Conservation (phyloP, 1,140 invertebrate genomes). For the Riptortus pedestris region DNA sequence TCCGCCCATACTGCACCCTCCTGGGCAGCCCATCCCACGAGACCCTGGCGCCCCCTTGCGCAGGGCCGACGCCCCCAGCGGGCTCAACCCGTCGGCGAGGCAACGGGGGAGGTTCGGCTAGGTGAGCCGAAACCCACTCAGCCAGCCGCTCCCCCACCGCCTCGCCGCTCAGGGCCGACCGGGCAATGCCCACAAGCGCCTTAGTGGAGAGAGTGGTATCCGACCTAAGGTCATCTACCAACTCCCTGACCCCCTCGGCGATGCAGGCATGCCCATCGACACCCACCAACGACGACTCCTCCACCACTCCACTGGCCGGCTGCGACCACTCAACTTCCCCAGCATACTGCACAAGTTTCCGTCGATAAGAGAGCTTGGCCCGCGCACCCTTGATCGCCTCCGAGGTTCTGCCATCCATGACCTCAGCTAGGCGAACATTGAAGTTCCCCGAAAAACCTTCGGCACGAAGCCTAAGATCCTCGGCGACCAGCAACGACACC, state of each 20-base stretch:
- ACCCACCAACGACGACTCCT: too few species aligned
- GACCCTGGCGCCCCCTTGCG: neutral
- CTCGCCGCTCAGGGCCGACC: too few species aligned
- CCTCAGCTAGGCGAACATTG: neutral
- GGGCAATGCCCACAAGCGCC: too few species aligned
- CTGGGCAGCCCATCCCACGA: neutral
- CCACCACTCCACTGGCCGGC: too few species aligned
- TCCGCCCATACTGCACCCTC: neutral
- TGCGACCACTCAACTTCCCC: too few species aligned
- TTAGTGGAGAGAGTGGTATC: too few species aligned
- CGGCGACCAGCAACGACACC: neutral
- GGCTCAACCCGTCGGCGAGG: too few species aligned
- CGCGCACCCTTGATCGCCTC: neutral
- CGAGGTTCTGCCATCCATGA: neutral
- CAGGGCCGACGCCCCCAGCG: neutral
- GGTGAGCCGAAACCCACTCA: neutral
- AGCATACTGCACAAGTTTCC: too few species aligned
- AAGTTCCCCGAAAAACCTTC: neutral
- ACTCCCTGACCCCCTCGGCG: too few species aligned
- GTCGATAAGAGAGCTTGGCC: neutral
- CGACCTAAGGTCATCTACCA: too few species aligned
- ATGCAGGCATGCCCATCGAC: too few species aligned
- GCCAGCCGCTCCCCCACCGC: neutral
- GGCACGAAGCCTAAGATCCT: neutral
- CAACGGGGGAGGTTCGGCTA: neutral